Conservation (phyloP, 2,797 vertebrate species). For the Lithobates pipiens region DNA sequence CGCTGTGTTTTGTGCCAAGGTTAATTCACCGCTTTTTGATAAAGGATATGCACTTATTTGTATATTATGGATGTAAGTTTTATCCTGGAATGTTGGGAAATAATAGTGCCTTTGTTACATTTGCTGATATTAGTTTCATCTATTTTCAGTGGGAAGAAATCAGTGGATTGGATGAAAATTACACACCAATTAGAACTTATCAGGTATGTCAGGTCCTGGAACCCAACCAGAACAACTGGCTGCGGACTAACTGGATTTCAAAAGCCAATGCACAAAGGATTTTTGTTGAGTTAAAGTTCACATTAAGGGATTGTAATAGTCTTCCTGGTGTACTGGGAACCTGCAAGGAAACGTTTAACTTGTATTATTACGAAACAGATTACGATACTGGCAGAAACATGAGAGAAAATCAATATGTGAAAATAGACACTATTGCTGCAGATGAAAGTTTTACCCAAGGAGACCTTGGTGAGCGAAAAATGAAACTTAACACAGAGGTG, state of each 20-base stretch:
- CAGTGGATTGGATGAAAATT: constrained; percentile 98
- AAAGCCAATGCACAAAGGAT: constrained; percentile 98
- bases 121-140: constrained; percentile 63
- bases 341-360: constrained; percentile 99
- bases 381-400: constrained; percentile 95
- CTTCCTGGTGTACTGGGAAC: constrained; percentile 97
- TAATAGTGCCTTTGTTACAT: constrained; percentile 38
- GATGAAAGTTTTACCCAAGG: constrained; percentile 99
- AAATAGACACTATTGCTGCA: constrained; percentile 99
- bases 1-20: not conserved
- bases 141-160: constrained; percentile 98
- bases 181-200: constrained; percentile 97
- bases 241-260: constrained; percentile 99
- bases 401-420: constrained; percentile 96
- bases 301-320: constrained; percentile 99
- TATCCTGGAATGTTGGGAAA: not conserved
- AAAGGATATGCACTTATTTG: not conserved
- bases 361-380: constrained; percentile 98
- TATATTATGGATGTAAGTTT: not conserved
- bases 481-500: constrained; percentile 99
- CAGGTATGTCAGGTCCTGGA: constrained; percentile 99
- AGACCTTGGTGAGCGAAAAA: constrained; percentile 97
- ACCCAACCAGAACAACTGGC: constrained; percentile 99
- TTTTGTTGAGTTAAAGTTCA: constrained; percentile 99
- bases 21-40: not conserved